Conservation (phyloP, 2,888 invertebrate genomes). For the Drosophila tanythrix region DNA sequence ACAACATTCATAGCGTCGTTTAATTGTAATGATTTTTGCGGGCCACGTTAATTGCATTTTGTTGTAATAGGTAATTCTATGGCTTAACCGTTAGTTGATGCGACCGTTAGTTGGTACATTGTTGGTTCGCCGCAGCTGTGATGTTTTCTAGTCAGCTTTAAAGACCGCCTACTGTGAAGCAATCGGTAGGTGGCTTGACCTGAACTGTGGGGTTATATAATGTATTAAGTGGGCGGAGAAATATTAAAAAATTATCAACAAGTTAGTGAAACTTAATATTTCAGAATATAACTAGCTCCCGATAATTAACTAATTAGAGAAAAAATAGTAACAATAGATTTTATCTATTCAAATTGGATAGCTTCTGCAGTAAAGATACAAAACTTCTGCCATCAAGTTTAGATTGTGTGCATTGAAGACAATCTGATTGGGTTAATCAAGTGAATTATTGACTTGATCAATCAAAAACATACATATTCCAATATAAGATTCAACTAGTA, state of each 20-base stretch:
- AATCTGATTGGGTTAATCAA: too few species aligned
- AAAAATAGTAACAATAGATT: too few species aligned
- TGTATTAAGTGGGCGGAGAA: not conserved
- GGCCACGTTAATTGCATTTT: conserved; percentile 65
- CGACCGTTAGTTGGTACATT: not conserved
- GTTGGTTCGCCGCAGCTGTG: not conserved
- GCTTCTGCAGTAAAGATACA: too few species aligned
- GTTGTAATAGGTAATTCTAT: conserved; percentile 40
- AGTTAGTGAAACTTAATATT: not conserved
- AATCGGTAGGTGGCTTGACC: not conserved
- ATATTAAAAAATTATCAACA: not conserved
- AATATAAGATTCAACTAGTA: not conserved
- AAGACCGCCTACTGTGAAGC: not conserved
- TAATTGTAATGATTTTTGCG: conserved; percentile 52
- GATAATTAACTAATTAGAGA: not conserved
- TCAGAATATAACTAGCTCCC: not conserved
- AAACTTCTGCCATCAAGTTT: too few species aligned
- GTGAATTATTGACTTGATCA: too few species aligned
- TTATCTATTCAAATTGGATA: too few species aligned
- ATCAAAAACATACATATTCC: too few species aligned
- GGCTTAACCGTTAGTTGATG: conserved; percentile 51
- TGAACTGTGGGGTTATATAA: too few species aligned
- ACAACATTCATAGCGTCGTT: conserved; percentile 39
- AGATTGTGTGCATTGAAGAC: too few species aligned
- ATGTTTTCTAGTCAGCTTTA: not conserved